These are phyloP conservation scores for Notocelia uddmanniana DNA, from an alignment of 2,888 invertebrate genomes.

Conservation along the genomic window DNA sequence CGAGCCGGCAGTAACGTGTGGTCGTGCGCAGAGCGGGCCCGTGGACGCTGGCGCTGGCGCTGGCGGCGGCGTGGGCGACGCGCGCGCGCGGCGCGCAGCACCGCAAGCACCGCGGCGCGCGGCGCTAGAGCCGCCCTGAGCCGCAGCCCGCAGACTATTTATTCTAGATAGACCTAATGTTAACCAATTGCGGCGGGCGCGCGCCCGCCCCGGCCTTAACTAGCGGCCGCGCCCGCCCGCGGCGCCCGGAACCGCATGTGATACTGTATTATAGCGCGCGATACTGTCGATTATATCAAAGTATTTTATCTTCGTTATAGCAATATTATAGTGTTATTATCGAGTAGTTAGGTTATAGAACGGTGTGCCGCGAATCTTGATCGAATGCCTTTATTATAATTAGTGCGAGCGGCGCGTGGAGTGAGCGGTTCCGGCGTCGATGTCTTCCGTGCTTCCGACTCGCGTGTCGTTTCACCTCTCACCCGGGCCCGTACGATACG, in stretches of 20 bases:
- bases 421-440: constrained; percentile 50
- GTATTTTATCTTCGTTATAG: constrained; percentile 63
- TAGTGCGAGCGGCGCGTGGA: constrained; percentile 40
- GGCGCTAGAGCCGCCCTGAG: constrained; percentile 85
- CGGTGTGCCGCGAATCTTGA: constrained; percentile 56
- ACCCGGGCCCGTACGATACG: neutral
- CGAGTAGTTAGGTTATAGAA: constrained; percentile 60
- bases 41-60: constrained; percentile 69
- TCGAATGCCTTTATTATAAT: constrained; percentile 50
- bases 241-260: constrained; percentile 63
- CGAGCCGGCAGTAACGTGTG: constrained; percentile 24
- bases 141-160: constrained; percentile 64
- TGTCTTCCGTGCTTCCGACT: constrained; percentile 48
- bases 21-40: constrained; percentile 59
- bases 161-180: constrained; percentile 85
- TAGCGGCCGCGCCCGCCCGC: constrained; percentile 65
- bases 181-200: constrained; percentile 78
- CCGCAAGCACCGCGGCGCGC: constrained; percentile 86
- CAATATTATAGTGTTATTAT: constrained; percentile 66
- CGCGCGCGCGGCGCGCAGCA: constrained; percentile 70
- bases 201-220: constrained; percentile 67
- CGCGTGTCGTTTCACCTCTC: constrained; percentile 26
- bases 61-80: constrained; percentile 74
- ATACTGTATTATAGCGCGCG: constrained; percentile 57
- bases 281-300: constrained; percentile 56